These are phyloP conservation scores for Baronia brevicornis DNA, from an alignment of 2,888 invertebrate species.

Conservation along the genomic window DNA sequence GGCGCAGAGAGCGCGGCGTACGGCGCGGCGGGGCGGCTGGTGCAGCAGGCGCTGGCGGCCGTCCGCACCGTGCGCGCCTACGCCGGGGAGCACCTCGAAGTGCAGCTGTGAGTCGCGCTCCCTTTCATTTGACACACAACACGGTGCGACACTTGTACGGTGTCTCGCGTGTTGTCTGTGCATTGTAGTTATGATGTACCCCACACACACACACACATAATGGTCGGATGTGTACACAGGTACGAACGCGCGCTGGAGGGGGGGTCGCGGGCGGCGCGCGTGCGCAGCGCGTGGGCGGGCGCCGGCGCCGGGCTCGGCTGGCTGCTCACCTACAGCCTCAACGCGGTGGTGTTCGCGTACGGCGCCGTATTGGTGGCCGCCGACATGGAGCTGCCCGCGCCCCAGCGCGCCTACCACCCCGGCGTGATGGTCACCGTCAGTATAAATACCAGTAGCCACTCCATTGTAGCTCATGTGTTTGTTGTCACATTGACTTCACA, in stretches of 20 bases:
- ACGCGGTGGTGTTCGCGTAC: conserved; percentile 86
- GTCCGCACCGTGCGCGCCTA: conserved; percentile 83
- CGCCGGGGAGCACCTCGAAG: conserved; percentile 82
- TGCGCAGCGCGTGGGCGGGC: conserved; percentile 79
- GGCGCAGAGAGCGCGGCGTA: conserved; percentile 79
- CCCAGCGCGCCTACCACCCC: conserved; percentile 78
- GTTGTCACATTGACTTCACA: too few species aligned
- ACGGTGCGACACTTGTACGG: too few species aligned
- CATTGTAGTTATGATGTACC: too few species aligned
- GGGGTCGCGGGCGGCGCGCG: conserved; percentile 73
- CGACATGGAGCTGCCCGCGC: conserved; percentile 72
- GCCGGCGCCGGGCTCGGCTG: conserved; percentile 82
- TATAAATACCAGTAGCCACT: too few species aligned
- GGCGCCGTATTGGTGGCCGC: conserved; percentile 81
- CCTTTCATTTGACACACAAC: conserved; percentile 5
- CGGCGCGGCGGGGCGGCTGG: conserved; percentile 82
- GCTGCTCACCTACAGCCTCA: conserved; percentile 83
- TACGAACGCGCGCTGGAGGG: conserved; percentile 66
- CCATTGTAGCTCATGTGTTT: too few species aligned
- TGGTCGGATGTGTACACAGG: conserved; percentile 34
- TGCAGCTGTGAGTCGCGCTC: conserved; percentile 54
- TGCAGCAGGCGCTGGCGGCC: conserved; percentile 83
- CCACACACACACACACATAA: background rate
- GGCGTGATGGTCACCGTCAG: conserved; percentile 81
- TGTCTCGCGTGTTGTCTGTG: too few species aligned